Base-by-base conservation (phyloP, 1,140 invertebrate genomes). In the Zaprionus davidi region DNA sequence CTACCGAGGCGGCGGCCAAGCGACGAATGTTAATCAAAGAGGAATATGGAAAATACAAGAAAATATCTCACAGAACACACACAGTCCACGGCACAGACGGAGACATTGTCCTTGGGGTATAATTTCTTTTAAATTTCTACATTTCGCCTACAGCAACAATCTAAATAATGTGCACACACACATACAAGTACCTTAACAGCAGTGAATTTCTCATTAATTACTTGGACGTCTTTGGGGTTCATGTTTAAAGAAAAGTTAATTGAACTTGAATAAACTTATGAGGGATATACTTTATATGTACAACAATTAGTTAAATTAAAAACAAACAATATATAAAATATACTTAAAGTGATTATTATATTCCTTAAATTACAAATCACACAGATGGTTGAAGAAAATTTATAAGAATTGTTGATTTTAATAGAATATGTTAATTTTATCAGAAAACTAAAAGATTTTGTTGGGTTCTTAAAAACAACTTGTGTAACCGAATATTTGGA, bases 91-190 rank as follows among this genome's bases (percentile, higher is more conserved):
- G 24, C 22, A 51, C 46, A 77, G 38, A 77, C 72, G 75, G 78
- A 68, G 57, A 76, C 66, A 70, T 58, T 88, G 74, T 88, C 85
- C 85, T 88, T 84, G 66, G 84, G 84, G 85, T 76, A 84, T 88
- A 88, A 88, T 88, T 90, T 88, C 84, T 88, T 88, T 81, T 88
- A 90, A 68, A 88, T 84, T 84, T 83, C 44, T 58, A 71, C 68
- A 83, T 87, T 87, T 71, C 49, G 67, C 76, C 71, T 70, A 55
- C 62, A 70, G 79, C 51, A 58, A 56, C 46, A 51, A 51, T 51
- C 46, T 51, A 22, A 51, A 51, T 51, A 51, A 51, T 24, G 20
- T 51, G 11, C 46, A 51, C 20, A 51, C 20, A 51, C 44, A 59
- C 36, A 38, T 3, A 36, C 22, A 22, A 24, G 2, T 56, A 57